These are phyloP conservation scores for Tuberolachnus salignus DNA, from an alignment of 2,888 invertebrate genomes.

Conservation along the genomic window DNA sequence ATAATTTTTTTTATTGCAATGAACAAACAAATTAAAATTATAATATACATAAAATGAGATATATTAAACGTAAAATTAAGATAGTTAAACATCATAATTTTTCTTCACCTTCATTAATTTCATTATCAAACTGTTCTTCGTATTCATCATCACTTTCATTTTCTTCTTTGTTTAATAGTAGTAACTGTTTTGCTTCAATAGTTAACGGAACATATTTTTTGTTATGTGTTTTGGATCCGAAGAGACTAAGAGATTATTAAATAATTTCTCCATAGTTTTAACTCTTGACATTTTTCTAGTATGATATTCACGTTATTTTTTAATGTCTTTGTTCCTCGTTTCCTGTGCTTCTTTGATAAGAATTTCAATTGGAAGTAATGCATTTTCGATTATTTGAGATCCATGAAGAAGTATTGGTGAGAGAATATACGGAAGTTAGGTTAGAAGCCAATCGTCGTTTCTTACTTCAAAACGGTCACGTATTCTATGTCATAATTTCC, in stretches of 20 bases:
- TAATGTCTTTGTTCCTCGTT: slow-evolving; percentile 6
- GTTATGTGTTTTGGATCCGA: slow-evolving; percentile 7
- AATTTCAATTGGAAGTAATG: slow-evolving; percentile 18
- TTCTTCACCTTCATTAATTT: not conserved
- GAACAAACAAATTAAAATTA: no score
- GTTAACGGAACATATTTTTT: slow-evolving; percentile 3
- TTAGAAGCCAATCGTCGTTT: no score
- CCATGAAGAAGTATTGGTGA: slow-evolving; percentile 7
- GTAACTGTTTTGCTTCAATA: slow-evolving; percentile 23
- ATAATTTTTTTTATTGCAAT: no score
- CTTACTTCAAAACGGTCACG: no score
- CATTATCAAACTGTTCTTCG: slow-evolving; percentile 12
- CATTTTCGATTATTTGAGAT: slow-evolving; percentile 12
- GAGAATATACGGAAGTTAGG: no score
- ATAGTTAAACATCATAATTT: slow-evolving; percentile 8
- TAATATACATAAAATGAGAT: no score
- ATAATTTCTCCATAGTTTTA: slow-evolving; percentile 14
- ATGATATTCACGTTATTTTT: slow-evolving; percentile 2
- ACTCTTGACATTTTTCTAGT: slow-evolving; percentile 12
- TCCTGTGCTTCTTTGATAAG: slow-evolving; percentile 10
- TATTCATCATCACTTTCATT: slow-evolving; percentile 1
- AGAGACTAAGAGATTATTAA: slow-evolving; percentile 11
- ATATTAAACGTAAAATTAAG: not conserved
- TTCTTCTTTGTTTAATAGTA: slow-evolving; percentile 10
- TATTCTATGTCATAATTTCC: no score